Evolutionary conservation across 2,113 vertebrate genomes (phyloP), one percentile per base, ranked within the genome.

Genomic region (Tautogolabrus adspersus): DNA sequence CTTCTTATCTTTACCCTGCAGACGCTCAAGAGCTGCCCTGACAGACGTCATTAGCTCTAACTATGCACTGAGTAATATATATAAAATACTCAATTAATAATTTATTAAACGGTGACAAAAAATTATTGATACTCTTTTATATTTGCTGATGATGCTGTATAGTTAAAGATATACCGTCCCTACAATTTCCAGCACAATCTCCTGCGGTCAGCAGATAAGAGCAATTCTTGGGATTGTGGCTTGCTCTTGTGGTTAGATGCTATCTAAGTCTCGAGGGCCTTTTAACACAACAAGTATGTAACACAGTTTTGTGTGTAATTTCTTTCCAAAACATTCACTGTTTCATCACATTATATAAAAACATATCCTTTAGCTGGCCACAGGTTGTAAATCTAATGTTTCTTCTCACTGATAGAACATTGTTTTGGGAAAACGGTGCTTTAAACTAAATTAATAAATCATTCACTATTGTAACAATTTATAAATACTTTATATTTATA

Each of bases 1-100:
- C 67, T 10, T 42, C 81, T 94, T 94, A 94, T 94, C 94, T 90
- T 26, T 34, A 3, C 22, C 40, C 68, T 65, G 74, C 94, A 94
- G 91, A 66, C 57, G 9, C 63, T 72, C 38, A 12, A 72, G 72
- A 64, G 59, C 54, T 58, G 73, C 68, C 30, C 49, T 75, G 66
- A 74, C 57, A 21, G 26, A 89, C 77, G 51, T 77, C 68, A 83
- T 72, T 64, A 81, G 68, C 77, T 61, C 38, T 57, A 26, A n/a
- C 82, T 66, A 75, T 74, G 86, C 72, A 82, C 70, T 15, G 34
- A 52, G 18, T 56, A 46, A 23, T 30, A 54, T 2, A 21, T 66
- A 42, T 6, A 11, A 42, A 9, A 10, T 11, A 42, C 9, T 42
- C 8, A 30, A 1, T 38, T 7, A 46, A 22, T 38, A 15, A 23